These are phyloP conservation scores for Clavelina lepadiformis DNA, from an alignment of 23 tunicate species.

Conservation along the genomic window DNA sequence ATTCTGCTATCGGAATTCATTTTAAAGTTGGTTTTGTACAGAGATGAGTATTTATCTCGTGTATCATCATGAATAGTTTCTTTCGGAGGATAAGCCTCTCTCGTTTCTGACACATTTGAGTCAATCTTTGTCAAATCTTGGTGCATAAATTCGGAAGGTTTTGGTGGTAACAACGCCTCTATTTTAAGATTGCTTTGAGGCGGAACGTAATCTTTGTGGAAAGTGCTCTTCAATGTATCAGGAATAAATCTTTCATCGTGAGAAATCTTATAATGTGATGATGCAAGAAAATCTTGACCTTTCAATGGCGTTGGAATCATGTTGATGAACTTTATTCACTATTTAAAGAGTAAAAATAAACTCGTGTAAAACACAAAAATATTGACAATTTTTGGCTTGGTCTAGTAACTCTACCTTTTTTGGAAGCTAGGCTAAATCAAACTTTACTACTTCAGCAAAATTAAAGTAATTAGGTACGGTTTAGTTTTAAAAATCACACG, in stretches of 20 bases:
- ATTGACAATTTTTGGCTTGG: too few species aligned
- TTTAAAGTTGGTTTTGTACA: conserved; percentile 79
- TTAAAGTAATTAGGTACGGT: too few species aligned
- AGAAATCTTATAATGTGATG: conserved; percentile 60
- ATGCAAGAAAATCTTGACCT: conserved; percentile 63
- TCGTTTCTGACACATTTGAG: conserved; percentile 52
- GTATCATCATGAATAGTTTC: conserved; percentile 18
- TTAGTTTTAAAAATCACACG: too few species aligned
- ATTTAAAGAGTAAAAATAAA: too few species aligned
- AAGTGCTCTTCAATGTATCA: conserved; percentile 60
- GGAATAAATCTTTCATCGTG: conserved; percentile 60
- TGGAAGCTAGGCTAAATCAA: too few species aligned
- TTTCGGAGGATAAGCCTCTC: conserved; percentile 54
- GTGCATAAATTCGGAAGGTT: conserved; percentile 71
- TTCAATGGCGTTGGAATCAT: conserved; percentile 49
- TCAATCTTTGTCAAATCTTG: conserved; percentile 58
- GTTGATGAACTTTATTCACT: background rate
- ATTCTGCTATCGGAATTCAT: conserved; percentile 67
- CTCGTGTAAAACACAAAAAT: too few species aligned
- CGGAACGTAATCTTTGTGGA: conserved; percentile 58
- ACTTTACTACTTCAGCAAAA: too few species aligned
- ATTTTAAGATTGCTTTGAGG: conserved; percentile 28
- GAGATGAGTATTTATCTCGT: conserved; percentile 63
- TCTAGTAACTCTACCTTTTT: too few species aligned
- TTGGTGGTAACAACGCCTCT: conserved; percentile 56